Evolutionary conservation across 2,888 invertebrate species (phyloP).

Genomic region (Laspeyria flexula): DNA sequence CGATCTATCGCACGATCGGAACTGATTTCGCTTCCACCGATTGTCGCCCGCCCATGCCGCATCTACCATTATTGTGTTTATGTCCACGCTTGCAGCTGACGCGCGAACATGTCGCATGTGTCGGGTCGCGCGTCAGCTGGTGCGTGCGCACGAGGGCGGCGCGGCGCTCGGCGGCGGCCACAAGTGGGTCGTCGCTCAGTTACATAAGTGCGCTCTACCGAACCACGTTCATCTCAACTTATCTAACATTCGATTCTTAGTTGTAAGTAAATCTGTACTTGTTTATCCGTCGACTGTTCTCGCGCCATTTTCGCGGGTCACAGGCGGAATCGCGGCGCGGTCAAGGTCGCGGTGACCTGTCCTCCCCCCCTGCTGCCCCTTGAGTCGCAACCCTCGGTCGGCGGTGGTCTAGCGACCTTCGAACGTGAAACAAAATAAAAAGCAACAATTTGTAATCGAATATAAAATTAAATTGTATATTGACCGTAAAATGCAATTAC

Average conservation of each 20-base stretch:
- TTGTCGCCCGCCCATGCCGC: conserved; percentile 10
- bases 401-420: conserved; percentile 13
- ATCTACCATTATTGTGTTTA: neutral
- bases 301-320: too few species aligned
- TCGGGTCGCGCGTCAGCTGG: neutral
- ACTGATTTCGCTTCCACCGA: conserved; percentile 68
- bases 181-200: conserved; percentile 29
- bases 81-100: neutral
- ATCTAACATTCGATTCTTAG: conserved; percentile 18
- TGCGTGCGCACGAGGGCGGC: neutral
- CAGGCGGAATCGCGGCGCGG: conserved; percentile 5
- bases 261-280: neutral
- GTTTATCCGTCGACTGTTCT: too few species aligned
- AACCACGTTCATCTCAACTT: conserved; percentile 19
- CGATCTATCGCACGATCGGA: conserved; percentile 49
- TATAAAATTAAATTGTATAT: conserved; percentile 12
- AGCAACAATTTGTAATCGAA: conserved; percentile 20
- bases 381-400: neutral
- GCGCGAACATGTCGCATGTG: conserved; percentile 3
- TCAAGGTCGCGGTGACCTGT: conserved; percentile 27
- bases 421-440: conserved; percentile 10
- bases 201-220: conserved; percentile 24
- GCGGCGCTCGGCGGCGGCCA: conserved; percentile 10
- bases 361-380: neutral
- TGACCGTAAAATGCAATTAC: conserved; percentile 20